Percentiles rank a stretch among this genome's conserved stretches.
phyloP scores from a whole-genome alignment of 2,888 invertebrate species.

The Griposia aprilina region DNA sequence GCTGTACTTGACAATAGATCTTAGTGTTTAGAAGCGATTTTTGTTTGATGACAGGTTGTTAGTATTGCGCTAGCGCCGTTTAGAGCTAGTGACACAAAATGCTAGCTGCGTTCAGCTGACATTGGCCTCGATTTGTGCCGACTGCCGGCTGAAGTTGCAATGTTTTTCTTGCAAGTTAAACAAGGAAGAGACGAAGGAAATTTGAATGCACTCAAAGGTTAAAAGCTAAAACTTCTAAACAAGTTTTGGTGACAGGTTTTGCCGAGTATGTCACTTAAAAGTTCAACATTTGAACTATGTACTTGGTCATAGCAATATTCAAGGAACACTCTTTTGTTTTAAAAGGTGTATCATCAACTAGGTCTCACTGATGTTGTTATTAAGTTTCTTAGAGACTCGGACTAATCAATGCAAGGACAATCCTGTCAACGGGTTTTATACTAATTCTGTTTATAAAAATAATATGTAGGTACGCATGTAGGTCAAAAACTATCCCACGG shows the following conservation, averaged over 20 bases:
- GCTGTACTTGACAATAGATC: constrained; percentile 54
- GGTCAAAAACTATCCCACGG: no score
- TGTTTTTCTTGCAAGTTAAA: constrained; percentile 12
- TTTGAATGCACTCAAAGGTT: neutral
- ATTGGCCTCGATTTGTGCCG: constrained; percentile 45
- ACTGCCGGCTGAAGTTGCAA: neutral
- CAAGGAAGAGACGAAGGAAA: neutral
- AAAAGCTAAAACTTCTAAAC: neutral
- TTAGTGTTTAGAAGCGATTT: constrained; percentile 49
- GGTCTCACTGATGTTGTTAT: neutral
- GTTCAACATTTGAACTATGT: constrained; percentile 15
- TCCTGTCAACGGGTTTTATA: neutral
- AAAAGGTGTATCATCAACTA: neutral
- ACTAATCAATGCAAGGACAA: neutral
- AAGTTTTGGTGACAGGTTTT: constrained; percentile 1
- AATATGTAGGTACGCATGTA: no score
- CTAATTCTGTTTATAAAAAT: neutral
- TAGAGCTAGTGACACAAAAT: constrained; percentile 26
- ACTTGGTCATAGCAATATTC: neutral
- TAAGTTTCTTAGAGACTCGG: no score
- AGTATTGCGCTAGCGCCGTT: constrained; percentile 13
- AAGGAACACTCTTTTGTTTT: neutral
- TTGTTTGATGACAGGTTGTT: constrained; percentile 30
- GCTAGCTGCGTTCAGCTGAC: constrained; percentile 33
- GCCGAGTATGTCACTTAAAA: constrained; percentile 6